These are phyloP conservation scores for Lycia hirtaria DNA, from an alignment of 2,888 invertebrate genomes.

Conservation along the genomic window DNA sequence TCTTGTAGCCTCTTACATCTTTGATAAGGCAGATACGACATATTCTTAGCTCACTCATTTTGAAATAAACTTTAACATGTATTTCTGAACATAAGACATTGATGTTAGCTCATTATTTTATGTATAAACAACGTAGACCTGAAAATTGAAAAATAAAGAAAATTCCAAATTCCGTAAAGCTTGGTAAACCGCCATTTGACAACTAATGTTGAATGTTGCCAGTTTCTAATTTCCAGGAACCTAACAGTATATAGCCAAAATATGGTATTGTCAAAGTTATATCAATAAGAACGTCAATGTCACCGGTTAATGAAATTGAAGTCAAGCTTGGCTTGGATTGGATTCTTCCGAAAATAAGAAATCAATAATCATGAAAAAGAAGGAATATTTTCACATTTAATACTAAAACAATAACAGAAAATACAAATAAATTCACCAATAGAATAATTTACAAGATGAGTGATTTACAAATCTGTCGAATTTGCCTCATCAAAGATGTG, in stretches of 20 bases:
- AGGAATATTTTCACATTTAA: not conserved
- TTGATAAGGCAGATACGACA: constrained; percentile 62
- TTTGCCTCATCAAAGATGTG: constrained; percentile 58
- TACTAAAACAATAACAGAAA: constrained; percentile 23
- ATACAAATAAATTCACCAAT: constrained; percentile 12
- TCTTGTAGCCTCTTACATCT: constrained; percentile 57
- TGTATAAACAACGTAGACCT: not conserved
- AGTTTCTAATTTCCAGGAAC: no score
- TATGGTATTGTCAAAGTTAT: not conserved
- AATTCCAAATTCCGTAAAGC: constrained; percentile 4
- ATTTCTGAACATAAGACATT: not conserved
- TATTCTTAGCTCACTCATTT: constrained; percentile 55
- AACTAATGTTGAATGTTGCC: constrained; percentile 3
- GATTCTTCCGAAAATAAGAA: constrained; percentile 18
- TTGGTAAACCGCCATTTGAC: constrained; percentile 27
- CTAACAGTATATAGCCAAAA: no score
- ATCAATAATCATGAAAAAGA: constrained; percentile 27
- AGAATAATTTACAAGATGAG: constrained; percentile 45
- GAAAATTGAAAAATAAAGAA: constrained; percentile 12
- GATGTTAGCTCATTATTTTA: constrained; percentile 15
- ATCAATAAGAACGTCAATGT: no score
- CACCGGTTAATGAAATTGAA: no score
- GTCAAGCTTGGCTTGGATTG: constrained; percentile 28
- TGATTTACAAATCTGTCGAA: constrained; percentile 57
- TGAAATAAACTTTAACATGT: not conserved